Percentiles rank a stretch among this genome's conserved stretches.
Conservation (phyloP, 2,797 vertebrate genomes). For the Loriculus beryllinus region DNA sequence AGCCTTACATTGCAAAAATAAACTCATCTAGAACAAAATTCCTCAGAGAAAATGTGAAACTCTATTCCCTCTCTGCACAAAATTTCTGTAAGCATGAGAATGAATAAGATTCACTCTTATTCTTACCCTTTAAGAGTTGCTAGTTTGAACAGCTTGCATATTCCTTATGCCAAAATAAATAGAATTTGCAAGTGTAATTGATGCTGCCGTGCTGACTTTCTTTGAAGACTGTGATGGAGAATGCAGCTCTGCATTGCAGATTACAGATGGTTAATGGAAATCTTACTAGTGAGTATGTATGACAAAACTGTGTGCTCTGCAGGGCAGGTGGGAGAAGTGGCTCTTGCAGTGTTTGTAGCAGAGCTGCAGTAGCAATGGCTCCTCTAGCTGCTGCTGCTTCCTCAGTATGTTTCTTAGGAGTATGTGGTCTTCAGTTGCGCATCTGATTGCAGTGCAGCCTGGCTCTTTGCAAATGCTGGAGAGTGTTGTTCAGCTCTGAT, state of each 20-base stretch:
- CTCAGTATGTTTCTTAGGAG: neutral
- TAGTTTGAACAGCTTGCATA: neutral
- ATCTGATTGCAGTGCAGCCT: neutral
- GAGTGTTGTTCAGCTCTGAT: fast-evolving
- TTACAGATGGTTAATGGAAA: neutral
- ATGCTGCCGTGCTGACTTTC: neutral
- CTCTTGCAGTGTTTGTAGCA: neutral
- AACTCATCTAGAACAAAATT: neutral
- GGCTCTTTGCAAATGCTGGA: neutral
- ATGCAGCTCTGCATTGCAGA: neutral
- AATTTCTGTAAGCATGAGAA: neutral
- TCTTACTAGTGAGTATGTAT: neutral
- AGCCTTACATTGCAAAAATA: neutral
- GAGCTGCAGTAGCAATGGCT: neutral
- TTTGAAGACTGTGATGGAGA: neutral
- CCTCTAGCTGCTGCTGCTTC: neutral
- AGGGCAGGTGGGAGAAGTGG: neutral
- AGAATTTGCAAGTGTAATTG: neutral
- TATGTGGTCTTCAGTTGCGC: neutral
- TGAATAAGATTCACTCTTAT: neutral
- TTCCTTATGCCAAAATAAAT: neutral
- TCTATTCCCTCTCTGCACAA: neutral
- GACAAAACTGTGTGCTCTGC: neutral
- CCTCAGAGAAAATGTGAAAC: neutral
- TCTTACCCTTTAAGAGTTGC: neutral